A percentile compares a stretch with the other conserved stretches of the same genome.
Conservation (phyloP, 2,888 invertebrate species). For the Volucella zonaria region DNA sequence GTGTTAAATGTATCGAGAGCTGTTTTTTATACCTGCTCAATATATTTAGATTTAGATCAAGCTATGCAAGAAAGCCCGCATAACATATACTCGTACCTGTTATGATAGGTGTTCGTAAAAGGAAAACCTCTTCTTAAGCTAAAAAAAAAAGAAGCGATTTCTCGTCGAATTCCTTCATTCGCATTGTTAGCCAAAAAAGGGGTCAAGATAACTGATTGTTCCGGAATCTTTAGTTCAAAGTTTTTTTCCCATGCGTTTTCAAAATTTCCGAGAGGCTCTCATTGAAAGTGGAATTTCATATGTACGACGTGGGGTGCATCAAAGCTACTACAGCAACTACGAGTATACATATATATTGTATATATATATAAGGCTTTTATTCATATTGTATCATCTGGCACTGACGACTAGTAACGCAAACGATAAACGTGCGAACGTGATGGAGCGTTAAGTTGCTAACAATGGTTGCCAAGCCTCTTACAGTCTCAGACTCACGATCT, state of each 20-base stretch:
- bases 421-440: slow-evolving; percentile 54
- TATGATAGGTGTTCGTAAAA: slow-evolving; percentile 51
- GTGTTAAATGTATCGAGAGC: slow-evolving; percentile 31
- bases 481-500: slow-evolving; percentile 55
- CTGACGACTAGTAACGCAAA: slow-evolving; percentile 44
- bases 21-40: slow-evolving; percentile 23
- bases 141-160: slow-evolving; percentile 48
- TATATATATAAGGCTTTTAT: slow-evolving; percentile 28
- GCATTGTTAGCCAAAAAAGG: slow-evolving; percentile 49
- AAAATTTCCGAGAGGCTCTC: slow-evolving; percentile 28
- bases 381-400: slow-evolving; percentile 14
- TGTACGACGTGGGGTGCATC: slow-evolving; percentile 41
- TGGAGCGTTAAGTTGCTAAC: slow-evolving; percentile 57
- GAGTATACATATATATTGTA: neutral
- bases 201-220: slow-evolving; percentile 66
- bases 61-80: slow-evolving; percentile 26
- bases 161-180: slow-evolving; percentile 22
- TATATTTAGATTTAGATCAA: slow-evolving; percentile 51
- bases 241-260: slow-evolving; percentile 8
- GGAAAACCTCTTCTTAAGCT: slow-evolving; percentile 31
- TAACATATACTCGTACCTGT: slow-evolving; percentile 27
- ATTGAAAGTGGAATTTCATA: slow-evolving; percentile 26
- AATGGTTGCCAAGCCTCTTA: slow-evolving; percentile 55
- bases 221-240: slow-evolving; percentile 40
- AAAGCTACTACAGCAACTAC: slow-evolving; percentile 42